These are phyloP conservation scores for Drosophila setifemur DNA, from an alignment of 1,140 invertebrate species.

Conservation along the genomic window DNA sequence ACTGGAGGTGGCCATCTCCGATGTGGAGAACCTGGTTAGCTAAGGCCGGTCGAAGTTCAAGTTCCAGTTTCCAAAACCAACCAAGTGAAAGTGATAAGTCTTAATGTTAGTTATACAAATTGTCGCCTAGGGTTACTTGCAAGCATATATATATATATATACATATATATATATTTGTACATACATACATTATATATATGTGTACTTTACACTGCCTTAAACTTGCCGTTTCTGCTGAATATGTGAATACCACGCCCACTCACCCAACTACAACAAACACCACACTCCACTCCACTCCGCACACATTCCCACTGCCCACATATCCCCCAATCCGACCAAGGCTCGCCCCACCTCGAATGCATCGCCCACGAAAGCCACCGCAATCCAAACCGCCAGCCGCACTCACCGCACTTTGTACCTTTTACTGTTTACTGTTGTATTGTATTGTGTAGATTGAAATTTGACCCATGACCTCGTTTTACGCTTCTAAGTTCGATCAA, in stretches of 20 bases:
- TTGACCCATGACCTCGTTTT: not conserved
- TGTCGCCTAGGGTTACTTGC: constrained; percentile 74
- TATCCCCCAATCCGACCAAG: constrained; percentile 31
- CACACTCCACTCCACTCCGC: constrained; percentile 1
- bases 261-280: constrained; percentile 10
- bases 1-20: constrained; percentile 79
- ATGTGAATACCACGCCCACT: constrained; percentile 69
- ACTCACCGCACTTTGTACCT: constrained; percentile 79
- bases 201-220: constrained; percentile 79
- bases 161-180: constrained; percentile 50
- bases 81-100: constrained; percentile 81
- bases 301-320: constrained; percentile 20
- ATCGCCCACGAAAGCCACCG: constrained; percentile 43
- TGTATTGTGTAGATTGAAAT: constrained; percentile 44
- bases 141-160: constrained; percentile 57
- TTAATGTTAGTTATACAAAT: constrained; percentile 81
- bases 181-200: constrained; percentile 48
- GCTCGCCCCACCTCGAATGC: constrained; percentile 28
- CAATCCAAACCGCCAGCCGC: constrained; percentile 58
- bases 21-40: constrained; percentile 82
- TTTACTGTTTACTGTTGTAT: constrained; percentile 71
- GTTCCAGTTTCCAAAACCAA: constrained; percentile 54
- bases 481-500: not conserved
- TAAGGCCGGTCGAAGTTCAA: constrained; percentile 48
- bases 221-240: constrained; percentile 80